Evolutionary conservation across 2,797 vertebrate species (phyloP).

Genomic region (Paguma larvata): DNA sequence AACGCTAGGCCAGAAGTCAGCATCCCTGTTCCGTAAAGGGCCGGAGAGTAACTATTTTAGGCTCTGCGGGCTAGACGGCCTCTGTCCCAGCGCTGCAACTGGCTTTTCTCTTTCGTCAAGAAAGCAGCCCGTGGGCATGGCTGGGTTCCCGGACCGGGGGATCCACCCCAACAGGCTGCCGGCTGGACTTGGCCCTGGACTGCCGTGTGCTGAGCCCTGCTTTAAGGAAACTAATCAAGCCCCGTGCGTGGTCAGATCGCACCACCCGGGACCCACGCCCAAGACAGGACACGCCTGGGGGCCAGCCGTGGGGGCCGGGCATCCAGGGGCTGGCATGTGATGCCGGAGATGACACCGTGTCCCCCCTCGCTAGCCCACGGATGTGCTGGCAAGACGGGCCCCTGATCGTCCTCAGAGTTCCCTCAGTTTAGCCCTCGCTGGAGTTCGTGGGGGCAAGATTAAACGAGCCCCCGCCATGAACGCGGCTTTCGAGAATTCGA

Average conservation of each 20-base stretch:
- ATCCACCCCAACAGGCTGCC: not conserved
- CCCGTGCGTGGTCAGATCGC: not conserved
- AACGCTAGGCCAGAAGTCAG: not conserved
- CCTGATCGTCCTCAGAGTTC: not conserved
- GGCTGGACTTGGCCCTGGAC: fast-evolving
- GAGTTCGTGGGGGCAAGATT: not conserved
- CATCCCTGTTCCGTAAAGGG: not conserved
- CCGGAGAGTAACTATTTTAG: not conserved
- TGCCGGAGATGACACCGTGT: fast-evolving
- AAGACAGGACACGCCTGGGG: not conserved
- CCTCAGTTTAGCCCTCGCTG: fast-evolving
- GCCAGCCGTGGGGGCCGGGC: not conserved
- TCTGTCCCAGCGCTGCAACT: not conserved
- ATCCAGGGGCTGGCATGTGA: fast-evolving
- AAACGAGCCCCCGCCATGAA: not conserved
- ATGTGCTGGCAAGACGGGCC: not conserved
- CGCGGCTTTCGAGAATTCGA: not conserved
- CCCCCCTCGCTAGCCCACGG: not conserved
- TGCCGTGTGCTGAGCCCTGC: not conserved
- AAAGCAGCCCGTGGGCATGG: fast-evolving
- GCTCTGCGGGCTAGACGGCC: not conserved
- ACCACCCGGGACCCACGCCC: not conserved
- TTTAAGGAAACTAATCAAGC: fast-evolving
- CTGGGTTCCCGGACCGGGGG: fast-evolving
- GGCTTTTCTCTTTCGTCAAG: not conserved